A percentile compares a stretch with the other conserved stretches of the same genome.
These are phyloP conservation scores for Poecile montanus DNA, from an alignment of 2,797 vertebrate species.

Conservation along the genomic window DNA sequence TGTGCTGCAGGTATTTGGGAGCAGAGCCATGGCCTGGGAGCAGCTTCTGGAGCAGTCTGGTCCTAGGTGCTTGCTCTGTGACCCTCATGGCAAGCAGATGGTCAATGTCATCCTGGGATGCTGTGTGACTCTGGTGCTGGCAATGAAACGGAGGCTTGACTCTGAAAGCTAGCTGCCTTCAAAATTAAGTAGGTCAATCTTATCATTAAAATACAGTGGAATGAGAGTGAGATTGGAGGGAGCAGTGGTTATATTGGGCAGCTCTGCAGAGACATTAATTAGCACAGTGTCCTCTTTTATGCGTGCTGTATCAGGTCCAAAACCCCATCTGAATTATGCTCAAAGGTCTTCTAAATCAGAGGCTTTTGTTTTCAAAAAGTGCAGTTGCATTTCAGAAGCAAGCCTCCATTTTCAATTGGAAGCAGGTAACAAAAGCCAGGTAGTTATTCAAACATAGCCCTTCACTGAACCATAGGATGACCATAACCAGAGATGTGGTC, in stretches of 20 bases:
- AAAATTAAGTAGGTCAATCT: conserved; percentile 6
- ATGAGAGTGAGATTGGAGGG: neutral
- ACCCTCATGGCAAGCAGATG: neutral
- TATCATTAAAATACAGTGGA: neutral
- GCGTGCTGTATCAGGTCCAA: neutral
- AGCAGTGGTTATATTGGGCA: neutral
- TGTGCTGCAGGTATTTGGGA: neutral
- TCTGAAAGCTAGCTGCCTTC: neutral
- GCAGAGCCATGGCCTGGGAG: neutral
- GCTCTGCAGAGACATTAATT: neutral
- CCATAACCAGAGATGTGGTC: neutral
- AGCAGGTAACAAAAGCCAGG: neutral
- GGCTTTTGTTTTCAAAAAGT: neutral
- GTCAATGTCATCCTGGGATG: neutral
- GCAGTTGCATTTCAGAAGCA: neutral
- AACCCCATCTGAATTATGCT: neutral
- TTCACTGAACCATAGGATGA: neutral
- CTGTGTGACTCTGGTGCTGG: neutral
- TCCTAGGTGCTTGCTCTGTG: accelerated
- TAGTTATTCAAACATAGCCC: neutral
- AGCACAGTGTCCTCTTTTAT: neutral
- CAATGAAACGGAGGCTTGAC: neutral
- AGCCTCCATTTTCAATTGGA: neutral
- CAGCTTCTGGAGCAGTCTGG: neutral
- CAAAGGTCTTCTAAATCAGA: neutral